Evolutionary conservation across 1,140 invertebrate genomes (phyloP), one percentile per base, ranked within the genome.

Genomic region (Prorops nasuta): DNA sequence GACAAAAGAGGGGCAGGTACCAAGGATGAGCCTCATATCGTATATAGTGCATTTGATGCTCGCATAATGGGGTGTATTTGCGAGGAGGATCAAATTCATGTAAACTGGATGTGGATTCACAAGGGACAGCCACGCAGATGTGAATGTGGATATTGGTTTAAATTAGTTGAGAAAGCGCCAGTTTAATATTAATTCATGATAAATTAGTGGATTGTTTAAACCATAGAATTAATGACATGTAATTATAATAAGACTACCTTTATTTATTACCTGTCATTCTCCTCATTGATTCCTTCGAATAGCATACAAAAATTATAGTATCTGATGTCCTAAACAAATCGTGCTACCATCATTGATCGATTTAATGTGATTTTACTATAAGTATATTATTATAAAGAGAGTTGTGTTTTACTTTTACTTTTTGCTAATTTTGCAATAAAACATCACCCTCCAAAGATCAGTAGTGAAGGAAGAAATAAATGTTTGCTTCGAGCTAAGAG

Each of bases 121-220:
- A 83, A 89, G 72, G 94, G 91, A 14, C 83, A 87, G 57, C 86
- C 92, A 28, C 90, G 91, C 63, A 86, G 96, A 53, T 98, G 96
- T 68, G 89, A 89, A 68, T 98, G 96, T 76, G 96, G 96, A 31
- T 84, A 96, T 72, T 99, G 94, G 94, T 98, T 95, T 80, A 94
- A 96, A 79, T 79, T 98, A 54, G 83, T 87, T 31, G 86, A 92
- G 63, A 87, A 84, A 71, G 73, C 79, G 46, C 79, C 82, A 60
- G 64, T 85, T 64, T 88, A 86, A 86, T 51, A 39, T 54, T 3
- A 34, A 19, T 46, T 41, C 24, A 55, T 24, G 19, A 56, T 62
- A 60, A 67, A 16, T 36, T 74, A 75, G 67, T 70, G 53, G 50
- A 65, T 66, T 64, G 58, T 65, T 64, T 63, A 58, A 64, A 56